Conservation (phyloP, 2,797 vertebrate species). For the Hybognathus amarus region DNA sequence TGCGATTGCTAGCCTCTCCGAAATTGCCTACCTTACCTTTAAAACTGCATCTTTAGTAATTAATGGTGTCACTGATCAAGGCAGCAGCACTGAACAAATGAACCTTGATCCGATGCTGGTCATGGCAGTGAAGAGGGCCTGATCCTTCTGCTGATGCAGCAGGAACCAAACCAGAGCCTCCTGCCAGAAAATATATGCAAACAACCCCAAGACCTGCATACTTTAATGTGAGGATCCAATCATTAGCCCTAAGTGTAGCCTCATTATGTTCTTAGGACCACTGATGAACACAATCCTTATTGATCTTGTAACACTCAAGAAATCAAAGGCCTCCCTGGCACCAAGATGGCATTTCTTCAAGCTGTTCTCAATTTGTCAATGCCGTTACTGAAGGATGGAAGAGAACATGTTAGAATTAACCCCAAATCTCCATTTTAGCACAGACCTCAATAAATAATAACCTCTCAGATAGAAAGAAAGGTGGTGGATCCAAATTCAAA, state of each 20-base stretch:
- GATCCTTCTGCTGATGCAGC: conserved; percentile 75
- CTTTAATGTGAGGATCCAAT: conserved; percentile 69
- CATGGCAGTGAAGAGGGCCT: conserved; percentile 57
- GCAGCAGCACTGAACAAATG: conserved; percentile 72
- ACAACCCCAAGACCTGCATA: conserved; percentile 56
- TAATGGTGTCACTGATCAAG: conserved; percentile 70
- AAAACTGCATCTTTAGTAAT: conserved; percentile 52
- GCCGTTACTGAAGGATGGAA: conserved; percentile 11
- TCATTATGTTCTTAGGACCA: conserved; percentile 78
- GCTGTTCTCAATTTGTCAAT: conserved; percentile 1
- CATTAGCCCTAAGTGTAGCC: conserved; percentile 78
- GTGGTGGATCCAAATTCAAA: conserved; percentile 5
- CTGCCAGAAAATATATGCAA: conserved; percentile 66
- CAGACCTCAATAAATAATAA: not conserved
- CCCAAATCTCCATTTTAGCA: not conserved
- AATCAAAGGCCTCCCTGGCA: conserved; percentile 65
- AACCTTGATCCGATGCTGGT: conserved; percentile 75
- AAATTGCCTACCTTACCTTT: not conserved
- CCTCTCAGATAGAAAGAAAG: not conserved
- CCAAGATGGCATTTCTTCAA: conserved; percentile 47
- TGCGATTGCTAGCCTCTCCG: not conserved
- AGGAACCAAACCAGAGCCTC: conserved; percentile 66
- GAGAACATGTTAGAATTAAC: not conserved
- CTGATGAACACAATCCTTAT: conserved; percentile 75
- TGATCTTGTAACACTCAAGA: conserved; percentile 69